These are phyloP conservation scores for Leptodactylus fuscus DNA, from an alignment of 2,113 vertebrate genomes.

Conservation along the genomic window DNA sequence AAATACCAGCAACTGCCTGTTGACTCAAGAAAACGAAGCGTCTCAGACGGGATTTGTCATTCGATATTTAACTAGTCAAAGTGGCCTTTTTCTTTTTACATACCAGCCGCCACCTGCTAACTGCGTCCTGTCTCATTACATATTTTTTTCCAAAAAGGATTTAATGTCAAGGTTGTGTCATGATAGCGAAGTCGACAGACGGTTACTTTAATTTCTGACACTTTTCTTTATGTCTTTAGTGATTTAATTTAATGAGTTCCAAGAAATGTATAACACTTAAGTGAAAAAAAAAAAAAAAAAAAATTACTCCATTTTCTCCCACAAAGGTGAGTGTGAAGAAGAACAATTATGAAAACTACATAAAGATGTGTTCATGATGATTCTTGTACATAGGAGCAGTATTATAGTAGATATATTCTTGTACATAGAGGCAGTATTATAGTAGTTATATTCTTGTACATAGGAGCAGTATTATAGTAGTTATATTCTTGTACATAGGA, in stretches of 20 bases:
- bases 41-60: constrained; percentile 35
- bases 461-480: no score
- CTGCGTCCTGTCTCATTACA: neutral
- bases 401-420: no score
- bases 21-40: constrained; percentile 37
- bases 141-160: neutral
- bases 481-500: no score
- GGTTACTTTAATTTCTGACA: neutral
- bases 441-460: no score
- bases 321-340: no score
- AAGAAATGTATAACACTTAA: neutral
- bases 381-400: no score
- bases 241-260: neutral
- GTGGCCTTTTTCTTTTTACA: constrained; percentile 27
- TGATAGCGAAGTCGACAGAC: neutral
- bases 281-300: neutral
- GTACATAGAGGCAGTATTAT: neutral
- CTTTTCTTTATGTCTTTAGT: neutral
- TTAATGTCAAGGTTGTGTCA: constrained; percentile 14
- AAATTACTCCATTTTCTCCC: no score
- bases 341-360: neutral
- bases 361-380: no score
- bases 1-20: constrained; percentile 25
- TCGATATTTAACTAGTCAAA: constrained; percentile 55
- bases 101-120: constrained; percentile 23